Conservation (phyloP, 2,888 invertebrate genomes). For the Coelopa pilipes region DNA sequence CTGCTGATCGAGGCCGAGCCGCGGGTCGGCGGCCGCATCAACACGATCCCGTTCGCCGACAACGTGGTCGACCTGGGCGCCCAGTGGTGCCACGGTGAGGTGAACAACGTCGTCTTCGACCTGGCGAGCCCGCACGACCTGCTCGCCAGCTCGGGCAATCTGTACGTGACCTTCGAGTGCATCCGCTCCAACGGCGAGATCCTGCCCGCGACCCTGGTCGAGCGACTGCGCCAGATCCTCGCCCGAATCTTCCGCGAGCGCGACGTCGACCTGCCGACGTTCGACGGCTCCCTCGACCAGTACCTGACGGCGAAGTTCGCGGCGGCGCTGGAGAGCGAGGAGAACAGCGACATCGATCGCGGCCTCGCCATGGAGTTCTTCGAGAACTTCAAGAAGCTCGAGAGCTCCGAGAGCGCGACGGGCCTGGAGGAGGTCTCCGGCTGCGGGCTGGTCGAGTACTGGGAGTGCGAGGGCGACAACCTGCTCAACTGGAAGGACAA, state of each 20-base stretch:
- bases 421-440: constrained; percentile 69
- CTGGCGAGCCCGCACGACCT: constrained; percentile 62
- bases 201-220: constrained; percentile 53
- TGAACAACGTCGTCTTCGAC: constrained; percentile 71
- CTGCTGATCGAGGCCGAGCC: constrained; percentile 72
- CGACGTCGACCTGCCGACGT: constrained; percentile 48
- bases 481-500: constrained; percentile 77
- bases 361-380: constrained; percentile 67
- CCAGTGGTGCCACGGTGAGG: constrained; percentile 71
- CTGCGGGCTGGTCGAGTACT: constrained; percentile 73
- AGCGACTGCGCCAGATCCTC: constrained; percentile 55
- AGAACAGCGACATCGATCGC: constrained; percentile 55
- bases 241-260: constrained; percentile 55
- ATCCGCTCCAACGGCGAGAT: constrained; percentile 58
- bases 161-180: constrained; percentile 46
- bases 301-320: constrained; percentile 50
- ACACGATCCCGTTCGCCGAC: constrained; percentile 68
- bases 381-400: constrained; percentile 70
- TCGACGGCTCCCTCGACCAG: constrained; percentile 49
- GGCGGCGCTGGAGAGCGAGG: constrained; percentile 38
- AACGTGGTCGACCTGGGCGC: constrained; percentile 77
- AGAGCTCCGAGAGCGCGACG: constrained; percentile 51
- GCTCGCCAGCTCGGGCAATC: constrained; percentile 42
- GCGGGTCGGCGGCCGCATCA: constrained; percentile 74
- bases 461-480: constrained; percentile 75